Evolutionary conservation across 2,888 invertebrate genomes (phyloP).

Genomic region (Clistopyga incitator): DNA sequence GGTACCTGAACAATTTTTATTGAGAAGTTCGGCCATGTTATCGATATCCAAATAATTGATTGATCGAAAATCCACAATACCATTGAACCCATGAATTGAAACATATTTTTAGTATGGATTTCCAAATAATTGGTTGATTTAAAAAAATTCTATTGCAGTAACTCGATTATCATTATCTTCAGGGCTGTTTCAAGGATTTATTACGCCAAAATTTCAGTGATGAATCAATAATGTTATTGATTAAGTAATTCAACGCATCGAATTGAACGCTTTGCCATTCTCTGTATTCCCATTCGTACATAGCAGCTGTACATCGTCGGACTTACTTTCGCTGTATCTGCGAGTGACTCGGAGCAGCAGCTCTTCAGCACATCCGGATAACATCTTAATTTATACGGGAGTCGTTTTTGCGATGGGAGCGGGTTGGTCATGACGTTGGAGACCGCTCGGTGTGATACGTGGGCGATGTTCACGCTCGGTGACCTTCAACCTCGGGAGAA

Average conservation of each 20-base stretch:
- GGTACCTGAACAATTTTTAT: too few species aligned
- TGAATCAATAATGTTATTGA: neutral
- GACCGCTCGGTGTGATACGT: conserved; percentile 44
- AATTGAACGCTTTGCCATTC: conserved; percentile 24
- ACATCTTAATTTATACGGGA: conserved; percentile 65
- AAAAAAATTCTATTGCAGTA: too few species aligned
- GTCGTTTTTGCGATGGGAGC: conserved; percentile 37
- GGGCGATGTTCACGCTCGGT: conserved; percentile 47
- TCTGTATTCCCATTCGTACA: conserved; percentile 31
- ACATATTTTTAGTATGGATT: too few species aligned
- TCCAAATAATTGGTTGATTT: too few species aligned
- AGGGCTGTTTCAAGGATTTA: neutral
- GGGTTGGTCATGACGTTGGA: conserved; percentile 51
- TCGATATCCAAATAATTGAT: too few species aligned
- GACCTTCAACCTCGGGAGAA: conserved; percentile 53
- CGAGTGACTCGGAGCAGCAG: conserved; percentile 6
- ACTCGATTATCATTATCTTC: neutral
- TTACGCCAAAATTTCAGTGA: neutral
- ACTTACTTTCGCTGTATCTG: conserved; percentile 17
- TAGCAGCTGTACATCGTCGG: conserved; percentile 1
- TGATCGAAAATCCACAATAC: too few species aligned
- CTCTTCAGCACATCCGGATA: conserved; percentile 47
- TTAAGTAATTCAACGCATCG: neutral
- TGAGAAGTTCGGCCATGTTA: too few species aligned
- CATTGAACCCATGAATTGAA: too few species aligned